These are phyloP conservation scores for Gopherus flavomarginatus DNA, from an alignment of 2,113 vertebrate genomes.

Conservation along the genomic window DNA sequence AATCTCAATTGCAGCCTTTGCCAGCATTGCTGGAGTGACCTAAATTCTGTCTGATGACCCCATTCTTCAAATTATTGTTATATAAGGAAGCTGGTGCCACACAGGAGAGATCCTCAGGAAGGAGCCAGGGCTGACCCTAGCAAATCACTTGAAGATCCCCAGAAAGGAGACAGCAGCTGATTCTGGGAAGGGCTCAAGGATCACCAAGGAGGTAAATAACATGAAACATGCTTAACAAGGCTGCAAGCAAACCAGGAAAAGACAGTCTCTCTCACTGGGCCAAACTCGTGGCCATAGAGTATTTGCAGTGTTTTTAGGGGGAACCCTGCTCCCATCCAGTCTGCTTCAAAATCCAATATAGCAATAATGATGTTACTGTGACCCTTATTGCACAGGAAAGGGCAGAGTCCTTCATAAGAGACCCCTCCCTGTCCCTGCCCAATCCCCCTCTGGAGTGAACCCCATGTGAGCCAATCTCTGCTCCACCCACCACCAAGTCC, in stretches of 20 bases:
- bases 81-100: background rate
- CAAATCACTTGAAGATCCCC: background rate
- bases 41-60: background rate
- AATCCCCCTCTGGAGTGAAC: background rate
- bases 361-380: background rate
- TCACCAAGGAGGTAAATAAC: background rate
- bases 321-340: background rate
- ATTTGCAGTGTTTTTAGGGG: background rate
- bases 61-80: background rate
- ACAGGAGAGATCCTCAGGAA: background rate
- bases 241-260: background rate
- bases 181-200: background rate
- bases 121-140: background rate
- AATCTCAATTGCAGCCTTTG: background rate
- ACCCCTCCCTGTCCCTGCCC: background rate
- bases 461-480: background rate
- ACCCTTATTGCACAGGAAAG: background rate
- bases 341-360: background rate
- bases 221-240: background rate
- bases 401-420: background rate
- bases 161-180: background rate
- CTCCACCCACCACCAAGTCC: background rate
- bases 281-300: background rate
- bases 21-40: background rate
- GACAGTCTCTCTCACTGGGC: background rate